These are phyloP conservation scores for Actinia equina DNA, from an alignment of 64 coral and sea anemone genomes.

Conservation along the genomic window DNA sequence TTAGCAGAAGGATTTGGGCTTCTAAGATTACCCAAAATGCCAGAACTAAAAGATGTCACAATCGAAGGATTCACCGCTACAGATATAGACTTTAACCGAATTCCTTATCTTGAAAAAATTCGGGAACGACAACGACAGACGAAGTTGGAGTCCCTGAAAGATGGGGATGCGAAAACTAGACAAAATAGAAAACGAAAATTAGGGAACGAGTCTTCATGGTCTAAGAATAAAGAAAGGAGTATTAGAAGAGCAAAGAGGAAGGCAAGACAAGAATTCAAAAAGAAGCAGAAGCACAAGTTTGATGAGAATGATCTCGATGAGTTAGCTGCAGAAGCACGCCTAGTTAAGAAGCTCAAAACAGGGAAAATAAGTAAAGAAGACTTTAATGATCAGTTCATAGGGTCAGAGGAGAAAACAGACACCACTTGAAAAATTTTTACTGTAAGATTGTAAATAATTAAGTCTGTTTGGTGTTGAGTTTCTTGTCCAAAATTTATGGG, in stretches of 20 bases:
- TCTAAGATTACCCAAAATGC: conserved; percentile 81
- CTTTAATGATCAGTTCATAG: conserved; percentile 48
- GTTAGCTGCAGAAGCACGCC: conserved; percentile 59
- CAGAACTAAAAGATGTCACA: conserved; percentile 80
- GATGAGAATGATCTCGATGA: conserved; percentile 84
- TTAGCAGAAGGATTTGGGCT: conserved; percentile 90
- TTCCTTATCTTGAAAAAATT: conserved; percentile 84
- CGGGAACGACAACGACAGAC: conserved; percentile 80
- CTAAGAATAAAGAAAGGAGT: conserved; percentile 71
- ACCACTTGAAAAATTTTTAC: background rate
- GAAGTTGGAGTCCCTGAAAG: conserved; percentile 30
- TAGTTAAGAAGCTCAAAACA: conserved; percentile 93
- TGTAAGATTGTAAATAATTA: background rate
- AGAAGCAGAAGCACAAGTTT: conserved; percentile 53
- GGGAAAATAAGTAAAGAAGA: conserved; percentile 81
- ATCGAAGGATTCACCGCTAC: conserved; percentile 52
- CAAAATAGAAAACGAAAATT: conserved; percentile 41
- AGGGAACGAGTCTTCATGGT: conserved; percentile 62
- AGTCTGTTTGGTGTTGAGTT: no score
- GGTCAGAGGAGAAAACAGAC: background rate
- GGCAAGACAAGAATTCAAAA: conserved; percentile 40
- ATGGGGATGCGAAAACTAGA: background rate
- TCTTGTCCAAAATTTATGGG: no score
- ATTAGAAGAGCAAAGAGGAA: conserved; percentile 68
- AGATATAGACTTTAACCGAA: conserved; percentile 59